Percentiles rank a stretch among this genome's conserved stretches.
These are phyloP conservation scores for Drosophila prosaltans DNA, from an alignment of 1,140 invertebrate genomes.

Conservation along the genomic window DNA sequence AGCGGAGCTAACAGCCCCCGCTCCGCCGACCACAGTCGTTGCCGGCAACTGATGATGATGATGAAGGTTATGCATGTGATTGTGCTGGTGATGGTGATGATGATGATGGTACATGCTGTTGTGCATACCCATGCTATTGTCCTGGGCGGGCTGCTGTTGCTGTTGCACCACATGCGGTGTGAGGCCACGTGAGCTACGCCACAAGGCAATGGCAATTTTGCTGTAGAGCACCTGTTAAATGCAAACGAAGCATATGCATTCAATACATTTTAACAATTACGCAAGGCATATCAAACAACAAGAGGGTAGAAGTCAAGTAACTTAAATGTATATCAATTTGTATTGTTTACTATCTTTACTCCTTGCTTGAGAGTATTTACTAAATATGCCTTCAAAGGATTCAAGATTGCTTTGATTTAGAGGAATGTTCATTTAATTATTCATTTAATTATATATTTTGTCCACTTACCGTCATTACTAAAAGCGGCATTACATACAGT, in stretches of 20 bases:
- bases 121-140: conserved; percentile 70
- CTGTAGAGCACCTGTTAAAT: conserved; percentile 87
- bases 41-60: conserved; percentile 52
- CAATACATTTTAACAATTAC: conserved; percentile 19
- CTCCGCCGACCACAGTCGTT: conserved; percentile 21
- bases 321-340: too few species aligned
- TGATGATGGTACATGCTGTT: conserved; percentile 81
- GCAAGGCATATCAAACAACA: not conserved
- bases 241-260: conserved; percentile 29
- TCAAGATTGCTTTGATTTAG: too few species aligned
- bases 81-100: conserved; percentile 56
- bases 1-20: not conserved
- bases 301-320: not conserved
- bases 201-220: conserved; percentile 89
- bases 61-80: conserved; percentile 48
- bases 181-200: conserved; percentile 87
- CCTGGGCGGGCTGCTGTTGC: conserved; percentile 51
- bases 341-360: too few species aligned
- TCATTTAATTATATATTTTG: too few species aligned
- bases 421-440: too few species aligned
- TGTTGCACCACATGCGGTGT: conserved; percentile 83
- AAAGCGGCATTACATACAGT: conserved; percentile 89
- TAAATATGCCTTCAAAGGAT: too few species aligned
- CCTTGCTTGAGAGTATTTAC: not conserved
- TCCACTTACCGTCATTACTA: conserved; percentile 88